Percentiles rank a stretch among this genome's conserved stretches.
These are phyloP conservation scores for Celastrina argiolus DNA, from an alignment of 2,888 invertebrate genomes.

Conservation along the genomic window DNA sequence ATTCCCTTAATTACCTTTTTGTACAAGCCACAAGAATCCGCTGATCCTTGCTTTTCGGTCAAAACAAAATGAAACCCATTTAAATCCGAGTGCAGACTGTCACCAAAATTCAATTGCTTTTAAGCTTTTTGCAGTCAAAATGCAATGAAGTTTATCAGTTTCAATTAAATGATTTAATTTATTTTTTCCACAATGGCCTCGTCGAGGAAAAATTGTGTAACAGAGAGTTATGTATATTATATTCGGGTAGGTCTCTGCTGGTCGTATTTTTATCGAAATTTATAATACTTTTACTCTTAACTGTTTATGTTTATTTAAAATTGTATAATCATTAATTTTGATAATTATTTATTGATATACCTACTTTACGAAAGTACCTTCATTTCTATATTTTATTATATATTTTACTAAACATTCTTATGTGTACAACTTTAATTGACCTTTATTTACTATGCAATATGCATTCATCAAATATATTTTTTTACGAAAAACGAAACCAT, in stretches of 20 bases:
- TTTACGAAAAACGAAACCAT: not conserved
- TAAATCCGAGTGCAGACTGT: constrained; percentile 5
- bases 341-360: too few species aligned
- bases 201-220: not conserved
- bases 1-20: constrained; percentile 5
- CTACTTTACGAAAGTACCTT: too few species aligned
- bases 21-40: not conserved
- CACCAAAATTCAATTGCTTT: constrained; percentile 16
- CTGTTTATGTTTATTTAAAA: too few species aligned
- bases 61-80: constrained; percentile 10
- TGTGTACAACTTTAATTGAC: too few species aligned
- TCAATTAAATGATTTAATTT: constrained; percentile 13
- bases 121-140: constrained; percentile 12
- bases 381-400: too few species aligned
- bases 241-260: not conserved
- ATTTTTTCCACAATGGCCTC: not conserved
- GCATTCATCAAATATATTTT: too few species aligned
- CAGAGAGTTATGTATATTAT: not conserved
- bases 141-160: constrained; percentile 15
- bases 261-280: not conserved
- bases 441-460: too few species aligned
- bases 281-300: not conserved
- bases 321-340: too few species aligned
- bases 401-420: too few species aligned
- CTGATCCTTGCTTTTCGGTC: not conserved